These are phyloP conservation scores for Lycocerus yunnanus DNA, from an alignment of 2,888 invertebrate species.

Conservation along the genomic window DNA sequence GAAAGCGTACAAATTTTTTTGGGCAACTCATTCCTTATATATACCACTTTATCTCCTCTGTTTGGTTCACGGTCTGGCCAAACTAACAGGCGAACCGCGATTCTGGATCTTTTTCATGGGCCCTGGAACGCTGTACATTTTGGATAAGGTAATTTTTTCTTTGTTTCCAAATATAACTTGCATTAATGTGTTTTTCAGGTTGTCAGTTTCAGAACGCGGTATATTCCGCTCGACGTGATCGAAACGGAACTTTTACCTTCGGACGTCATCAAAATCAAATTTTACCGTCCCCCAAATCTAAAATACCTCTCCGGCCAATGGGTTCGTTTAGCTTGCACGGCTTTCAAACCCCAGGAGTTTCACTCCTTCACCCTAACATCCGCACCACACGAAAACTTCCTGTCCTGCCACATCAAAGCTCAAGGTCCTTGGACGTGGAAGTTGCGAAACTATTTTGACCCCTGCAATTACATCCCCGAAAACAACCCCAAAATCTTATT, in stretches of 20 bases:
- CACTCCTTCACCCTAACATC: conserved; percentile 96
- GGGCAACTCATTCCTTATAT: conserved; percentile 91
- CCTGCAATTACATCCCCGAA: conserved; percentile 86
- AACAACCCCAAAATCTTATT: conserved; percentile 86
- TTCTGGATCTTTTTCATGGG: conserved; percentile 95
- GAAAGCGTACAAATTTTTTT: conserved; percentile 94
- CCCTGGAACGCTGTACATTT: conserved; percentile 85
- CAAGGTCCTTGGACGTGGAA: conserved; percentile 97
- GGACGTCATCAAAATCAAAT: conserved; percentile 92
- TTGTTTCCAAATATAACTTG: not conserved
- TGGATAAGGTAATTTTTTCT: conserved; percentile 75
- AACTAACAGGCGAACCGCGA: conserved; percentile 87
- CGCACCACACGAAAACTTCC: conserved; percentile 92
- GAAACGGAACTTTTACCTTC: conserved; percentile 93
- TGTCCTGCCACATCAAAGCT: conserved; percentile 93
- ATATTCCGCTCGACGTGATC: conserved; percentile 89
- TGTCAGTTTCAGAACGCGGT: conserved; percentile 87
- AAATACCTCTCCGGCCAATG: conserved; percentile 94
- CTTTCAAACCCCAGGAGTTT: conserved; percentile 86
- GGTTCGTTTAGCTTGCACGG: conserved; percentile 90
- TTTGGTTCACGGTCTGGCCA: conserved; percentile 87
- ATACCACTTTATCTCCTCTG: conserved; percentile 83
- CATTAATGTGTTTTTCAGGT: conserved; percentile 64
- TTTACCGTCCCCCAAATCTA: conserved; percentile 92
- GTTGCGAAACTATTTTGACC: conserved; percentile 90